Base-by-base conservation (phyloP, 2,888 invertebrate species). In the Diaphora mendica region DNA sequence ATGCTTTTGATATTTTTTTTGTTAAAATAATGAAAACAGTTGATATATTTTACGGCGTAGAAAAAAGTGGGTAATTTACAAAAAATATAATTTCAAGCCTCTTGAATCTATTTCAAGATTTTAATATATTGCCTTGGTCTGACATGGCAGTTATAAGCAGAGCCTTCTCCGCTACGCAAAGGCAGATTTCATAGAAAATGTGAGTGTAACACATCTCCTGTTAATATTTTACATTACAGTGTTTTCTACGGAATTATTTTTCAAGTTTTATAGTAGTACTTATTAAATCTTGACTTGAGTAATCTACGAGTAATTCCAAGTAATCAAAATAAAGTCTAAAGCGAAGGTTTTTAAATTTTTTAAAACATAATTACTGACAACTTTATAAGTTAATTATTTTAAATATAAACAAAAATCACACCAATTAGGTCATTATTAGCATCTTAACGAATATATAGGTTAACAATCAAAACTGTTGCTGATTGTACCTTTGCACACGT, bases 401-500 rank as follows among this genome's bases (percentile, higher is more conserved):
- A 13, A 51, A 51, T 51, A 23, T 20, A 51, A 51, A 51, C 51
- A 51, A 20, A 20, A 20, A 7, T 51, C 51, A 51, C 23, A 51
- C 23, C 23, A 23, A 51, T 23, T 20, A 44, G 1, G 3, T 51
- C 51, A 23, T 48, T 51, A 48, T 51, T 23, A 48, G 7, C 20
- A 51, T 51, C 23, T 23, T 51, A 20, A 7, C 23, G 51, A 30
- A 62, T 62, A 26, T 62, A 1, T n/a, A 62, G n/a, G 62, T 26
- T 26, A 62, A 15, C 30, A 8, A n/a, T 26, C n/a, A 8, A 62
- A 62, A 26, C 26, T 51, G 51, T 51, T 51, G 23, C 23, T 23
- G 51, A 51, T 23, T 73, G 48, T 79, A 71, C 44, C 71, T 70
- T 20, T 17, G 68, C 30, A 76, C 73, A 81, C 77, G 79, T 59